phyloP scores from a whole-genome alignment of 2,888 invertebrate genomes.

The Patella pellucida region DNA sequence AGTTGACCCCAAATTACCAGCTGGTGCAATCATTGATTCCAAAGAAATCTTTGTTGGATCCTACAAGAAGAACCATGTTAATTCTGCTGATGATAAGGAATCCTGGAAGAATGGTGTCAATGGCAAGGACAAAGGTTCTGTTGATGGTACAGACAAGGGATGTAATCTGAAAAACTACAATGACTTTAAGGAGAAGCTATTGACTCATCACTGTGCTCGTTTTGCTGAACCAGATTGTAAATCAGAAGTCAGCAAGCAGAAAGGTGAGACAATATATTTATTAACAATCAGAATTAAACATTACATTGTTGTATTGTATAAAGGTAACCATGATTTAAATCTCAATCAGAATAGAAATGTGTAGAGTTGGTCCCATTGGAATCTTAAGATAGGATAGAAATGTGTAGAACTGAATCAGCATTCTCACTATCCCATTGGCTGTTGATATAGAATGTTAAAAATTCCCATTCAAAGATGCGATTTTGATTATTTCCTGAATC shows the following conservation, averaged over 20 bases:
- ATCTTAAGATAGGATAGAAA: no score
- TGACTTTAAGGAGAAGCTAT: conserved; percentile 58
- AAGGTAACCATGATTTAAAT: no score
- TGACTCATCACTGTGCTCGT: conserved; percentile 59
- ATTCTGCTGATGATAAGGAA: conserved; percentile 24
- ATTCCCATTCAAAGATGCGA: no score
- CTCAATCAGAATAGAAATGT: no score
- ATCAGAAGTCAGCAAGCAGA: conserved; percentile 30
- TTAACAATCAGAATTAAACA: no score
- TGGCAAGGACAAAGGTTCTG: neutral
- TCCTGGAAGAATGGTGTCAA: neutral
- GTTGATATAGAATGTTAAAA: no score
- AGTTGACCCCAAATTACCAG: neutral
- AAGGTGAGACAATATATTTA: neutral
- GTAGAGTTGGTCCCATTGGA: no score
- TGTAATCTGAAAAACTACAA: conserved; percentile 53
- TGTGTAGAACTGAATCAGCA: no score
- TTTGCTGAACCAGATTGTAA: conserved; percentile 57
- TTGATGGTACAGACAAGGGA: conserved; percentile 20
- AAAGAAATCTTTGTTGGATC: conserved; percentile 11
- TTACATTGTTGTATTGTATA: no score
- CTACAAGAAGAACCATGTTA: neutral
- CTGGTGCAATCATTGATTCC: conserved; percentile 1
- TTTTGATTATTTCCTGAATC: no score
- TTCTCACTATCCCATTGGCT: no score